Base-by-base conservation (phyloP, 2,113 vertebrate genomes). In the Damaliscus lunatus region DNA sequence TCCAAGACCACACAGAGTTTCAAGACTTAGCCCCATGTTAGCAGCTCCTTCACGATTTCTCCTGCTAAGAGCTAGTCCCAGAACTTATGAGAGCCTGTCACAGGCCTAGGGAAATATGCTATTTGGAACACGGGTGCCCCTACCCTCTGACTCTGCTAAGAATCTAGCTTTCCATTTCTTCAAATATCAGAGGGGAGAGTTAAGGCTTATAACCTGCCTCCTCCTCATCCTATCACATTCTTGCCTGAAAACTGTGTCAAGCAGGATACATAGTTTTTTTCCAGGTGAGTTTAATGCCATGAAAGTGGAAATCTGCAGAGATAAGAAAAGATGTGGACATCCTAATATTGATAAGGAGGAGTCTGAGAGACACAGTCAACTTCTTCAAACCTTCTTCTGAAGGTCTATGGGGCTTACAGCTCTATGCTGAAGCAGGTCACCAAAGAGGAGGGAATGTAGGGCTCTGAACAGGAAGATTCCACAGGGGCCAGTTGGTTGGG, bases 261-360 rank as follows among this genome's bases (percentile, higher is more conserved):
- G 78, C 29, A 43, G 71, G 43, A 81, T 62, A 27, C 4, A 7
- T 27, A n/a, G 33, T 17, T 62, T 81, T 46, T 84, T 91, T 33
- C 5, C 27, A 40, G 64, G 46, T 62, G 82, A 96, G 62, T 94
- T 96, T 77, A 74, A 64, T 71, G 57, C 29, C 48, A 17, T 21
- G 52, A 95, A 62, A 96, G 67, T 19, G 55, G n/a, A 86, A 83
- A 95, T 67, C 48, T 89, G 52, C 43, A 89, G 57, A 91, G 55
- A 83, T 87, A 82, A 64, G n/a, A 53, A 94, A 95, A 62, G n/a
- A 88, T 4, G 9, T 43, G 67, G 71, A 33, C 48, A 10, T 88
- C 52, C 25, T 59, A 83, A 95, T 36, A 90, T 36, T 52, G 23
- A 64, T 19, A 25, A n/a, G 53, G 62, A 81, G 64, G 48, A 43